Evolutionary conservation across 2,888 invertebrate species (phyloP).

Genomic region (Ornithoptera priamus): DNA sequence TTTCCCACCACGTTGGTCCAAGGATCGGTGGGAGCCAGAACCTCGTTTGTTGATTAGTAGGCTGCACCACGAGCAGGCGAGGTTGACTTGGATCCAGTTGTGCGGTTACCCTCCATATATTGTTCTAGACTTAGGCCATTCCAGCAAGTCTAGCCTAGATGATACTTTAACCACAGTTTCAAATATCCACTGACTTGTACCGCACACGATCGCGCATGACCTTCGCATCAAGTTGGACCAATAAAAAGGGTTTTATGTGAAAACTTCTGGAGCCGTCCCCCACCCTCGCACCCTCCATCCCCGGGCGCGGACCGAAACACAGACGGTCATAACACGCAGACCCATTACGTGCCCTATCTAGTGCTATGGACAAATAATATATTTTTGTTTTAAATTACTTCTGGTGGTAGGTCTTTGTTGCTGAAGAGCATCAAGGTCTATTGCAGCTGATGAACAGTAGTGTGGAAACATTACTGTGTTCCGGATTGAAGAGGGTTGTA

Average conservation of each 20-base stretch:
- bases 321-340: slow-evolving; percentile 2
- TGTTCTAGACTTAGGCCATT: neutral
- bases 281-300: slow-evolving; percentile 1
- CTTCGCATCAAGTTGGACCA: slow-evolving; percentile 50
- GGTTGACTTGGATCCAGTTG: neutral
- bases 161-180: neutral
- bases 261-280: slow-evolving; percentile 30
- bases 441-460: too few relatives aligned
- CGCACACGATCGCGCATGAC: slow-evolving; percentile 44
- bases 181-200: slow-evolving; percentile 32
- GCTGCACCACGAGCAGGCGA: neutral
- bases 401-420: too few relatives aligned
- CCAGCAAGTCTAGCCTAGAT: neutral
- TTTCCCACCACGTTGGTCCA: too few relatives aligned
- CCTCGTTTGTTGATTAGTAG: neutral
- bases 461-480: too few relatives aligned
- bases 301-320: slow-evolving; percentile 13
- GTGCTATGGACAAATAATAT: too few relatives aligned
- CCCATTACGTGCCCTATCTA: too few relatives aligned
- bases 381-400: too few relatives aligned
- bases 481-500: too few relatives aligned
- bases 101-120: neutral
- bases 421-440: too few relatives aligned
- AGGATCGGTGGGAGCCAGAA: too few relatives aligned
- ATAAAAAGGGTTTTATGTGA: slow-evolving; percentile 56